Conservation (phyloP, 2,888 invertebrate genomes). For the Cephus spinipes region DNA sequence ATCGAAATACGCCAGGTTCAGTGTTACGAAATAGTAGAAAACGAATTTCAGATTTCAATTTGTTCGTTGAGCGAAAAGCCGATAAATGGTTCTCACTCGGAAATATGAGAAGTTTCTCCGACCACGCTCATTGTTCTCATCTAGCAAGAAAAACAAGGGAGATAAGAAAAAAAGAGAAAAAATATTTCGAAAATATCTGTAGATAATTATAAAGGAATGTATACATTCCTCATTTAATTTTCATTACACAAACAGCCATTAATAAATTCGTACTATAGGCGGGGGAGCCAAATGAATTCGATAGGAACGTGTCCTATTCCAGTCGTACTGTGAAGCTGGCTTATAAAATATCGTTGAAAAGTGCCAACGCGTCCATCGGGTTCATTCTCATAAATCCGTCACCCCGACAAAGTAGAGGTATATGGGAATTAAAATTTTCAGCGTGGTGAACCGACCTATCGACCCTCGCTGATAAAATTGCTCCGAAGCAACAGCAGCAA, state of each 20-base stretch:
- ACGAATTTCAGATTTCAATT: conserved; percentile 29
- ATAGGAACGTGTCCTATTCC: background rate
- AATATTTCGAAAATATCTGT: background rate
- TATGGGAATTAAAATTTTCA: background rate
- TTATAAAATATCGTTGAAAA: background rate
- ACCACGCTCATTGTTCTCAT: background rate
- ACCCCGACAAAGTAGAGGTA: background rate
- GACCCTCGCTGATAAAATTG: background rate
- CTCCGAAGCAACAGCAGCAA: background rate
- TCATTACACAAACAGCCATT: background rate
- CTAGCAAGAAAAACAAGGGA: background rate
- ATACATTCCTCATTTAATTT: background rate
- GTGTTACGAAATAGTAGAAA: conserved; percentile 9
- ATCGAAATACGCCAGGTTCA: background rate
- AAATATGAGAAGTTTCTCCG: background rate
- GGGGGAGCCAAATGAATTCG: background rate
- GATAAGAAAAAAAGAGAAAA: background rate
- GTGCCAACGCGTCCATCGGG: background rate
- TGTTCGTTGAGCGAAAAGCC: conserved; percentile 25
- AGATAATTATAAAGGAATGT: background rate
- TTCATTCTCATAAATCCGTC: background rate
- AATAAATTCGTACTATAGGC: background rate
- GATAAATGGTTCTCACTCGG: conserved; percentile 27
- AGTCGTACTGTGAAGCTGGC: background rate
- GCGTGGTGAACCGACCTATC: background rate